Percentiles rank a stretch among this genome's conserved stretches.
phyloP scores from a whole-genome alignment of 2,888 invertebrate species.

The Euplexia lucipara region DNA sequence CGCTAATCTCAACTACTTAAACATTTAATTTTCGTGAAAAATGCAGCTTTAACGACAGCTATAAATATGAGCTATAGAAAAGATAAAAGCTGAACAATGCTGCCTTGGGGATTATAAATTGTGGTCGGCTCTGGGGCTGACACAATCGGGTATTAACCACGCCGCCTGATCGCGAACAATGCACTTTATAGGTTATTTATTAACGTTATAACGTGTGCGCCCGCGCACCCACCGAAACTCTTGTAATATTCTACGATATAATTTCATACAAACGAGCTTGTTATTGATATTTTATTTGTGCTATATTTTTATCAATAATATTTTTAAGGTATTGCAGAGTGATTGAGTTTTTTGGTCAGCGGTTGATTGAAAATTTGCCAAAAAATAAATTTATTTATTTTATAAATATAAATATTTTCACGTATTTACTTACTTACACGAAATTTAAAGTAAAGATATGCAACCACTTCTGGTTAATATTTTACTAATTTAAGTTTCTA shows the following conservation, averaged over 20 bases:
- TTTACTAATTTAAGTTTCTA: too few relatives aligned
- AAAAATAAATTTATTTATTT: not conserved
- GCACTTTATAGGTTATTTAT: slow-evolving; percentile 77
- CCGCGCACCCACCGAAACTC: slow-evolving; percentile 56
- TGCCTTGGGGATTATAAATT: slow-evolving; percentile 56
- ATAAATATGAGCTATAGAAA: slow-evolving; percentile 77
- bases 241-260: slow-evolving; percentile 72
- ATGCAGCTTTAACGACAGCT: slow-evolving; percentile 75
- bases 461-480: not conserved
- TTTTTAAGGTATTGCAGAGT: slow-evolving; percentile 24
- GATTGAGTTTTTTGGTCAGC: slow-evolving; percentile 2
- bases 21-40: slow-evolving; percentile 71
- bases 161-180: slow-evolving; percentile 81
- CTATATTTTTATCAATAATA: slow-evolving; percentile 52
- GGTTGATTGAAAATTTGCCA: not conserved
- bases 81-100: slow-evolving; percentile 71
- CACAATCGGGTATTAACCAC: slow-evolving; percentile 86
- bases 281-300: slow-evolving; percentile 84
- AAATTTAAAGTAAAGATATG: not conserved
- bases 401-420: not conserved
- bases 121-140: slow-evolving; percentile 56
- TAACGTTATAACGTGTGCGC: slow-evolving; percentile 64
- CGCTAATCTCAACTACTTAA: slow-evolving; percentile 71
- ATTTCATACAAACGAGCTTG: slow-evolving; percentile 83
- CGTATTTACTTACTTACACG: too few relatives aligned